A percentile compares a stretch with the other conserved stretches of the same genome.
Conservation (phyloP, 2,888 invertebrate species). For the Drepana falcataria region DNA sequence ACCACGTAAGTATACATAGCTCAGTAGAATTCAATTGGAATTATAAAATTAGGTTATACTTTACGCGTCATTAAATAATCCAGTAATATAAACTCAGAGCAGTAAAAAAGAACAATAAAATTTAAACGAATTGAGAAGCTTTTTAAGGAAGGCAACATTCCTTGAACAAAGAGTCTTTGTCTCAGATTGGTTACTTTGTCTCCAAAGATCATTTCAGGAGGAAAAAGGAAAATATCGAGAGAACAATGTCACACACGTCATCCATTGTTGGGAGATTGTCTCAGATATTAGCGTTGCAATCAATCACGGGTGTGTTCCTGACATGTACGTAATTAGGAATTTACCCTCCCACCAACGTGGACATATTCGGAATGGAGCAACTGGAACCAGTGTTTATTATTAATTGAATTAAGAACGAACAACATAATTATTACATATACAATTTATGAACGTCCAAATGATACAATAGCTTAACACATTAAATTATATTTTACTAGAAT, state of each 20-base stretch:
- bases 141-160: not conserved
- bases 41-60: not conserved
- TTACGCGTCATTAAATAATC: not conserved
- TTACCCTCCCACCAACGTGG: slow-evolving; percentile 26
- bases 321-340: slow-evolving; percentile 70
- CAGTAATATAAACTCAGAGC: not conserved
- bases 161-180: not conserved
- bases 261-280: slow-evolving; percentile 58
- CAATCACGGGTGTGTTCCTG: slow-evolving; percentile 70
- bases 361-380: slow-evolving; percentile 28
- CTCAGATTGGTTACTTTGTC: slow-evolving; percentile 20
- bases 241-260: slow-evolving; percentile 52
- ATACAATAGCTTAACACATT: no score
- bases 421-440: not conserved
- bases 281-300: slow-evolving; percentile 71
- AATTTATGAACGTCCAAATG: no score
- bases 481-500: no score
- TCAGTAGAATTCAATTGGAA: not conserved
- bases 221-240: slow-evolving; percentile 35
- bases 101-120: not conserved
- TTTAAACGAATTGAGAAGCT: not conserved
- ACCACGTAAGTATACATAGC: no score
- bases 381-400: slow-evolving; percentile 4
- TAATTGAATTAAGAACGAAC: not conserved
- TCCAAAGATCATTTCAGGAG: slow-evolving; percentile 17